Conservation (phyloP, 2,113 vertebrate genomes). For the Pygoscelis antarcticus region DNA sequence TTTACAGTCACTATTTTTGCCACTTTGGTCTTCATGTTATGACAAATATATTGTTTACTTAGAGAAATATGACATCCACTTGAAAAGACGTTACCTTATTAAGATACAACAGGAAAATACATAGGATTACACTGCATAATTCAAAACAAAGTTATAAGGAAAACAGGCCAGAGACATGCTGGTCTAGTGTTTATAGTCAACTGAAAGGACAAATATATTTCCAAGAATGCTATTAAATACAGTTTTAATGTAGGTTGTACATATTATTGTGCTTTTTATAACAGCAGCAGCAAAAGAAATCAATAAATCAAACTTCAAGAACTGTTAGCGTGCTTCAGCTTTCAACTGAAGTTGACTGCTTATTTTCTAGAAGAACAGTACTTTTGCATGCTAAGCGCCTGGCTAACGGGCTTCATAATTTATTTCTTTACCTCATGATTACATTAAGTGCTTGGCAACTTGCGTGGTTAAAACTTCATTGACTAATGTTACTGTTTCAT, state of each 20-base stretch:
- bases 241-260: background rate
- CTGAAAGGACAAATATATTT: background rate
- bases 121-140: background rate
- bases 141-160: background rate
- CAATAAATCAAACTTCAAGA: background rate
- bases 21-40: background rate
- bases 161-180: background rate
- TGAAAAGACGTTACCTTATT: background rate
- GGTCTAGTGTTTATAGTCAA: background rate
- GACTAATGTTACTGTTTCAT: background rate
- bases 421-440: slow-evolving; percentile 5
- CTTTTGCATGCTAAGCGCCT: background rate
- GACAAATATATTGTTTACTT: background rate
- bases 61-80: background rate
- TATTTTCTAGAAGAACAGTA: background rate
- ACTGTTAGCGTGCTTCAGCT: background rate
- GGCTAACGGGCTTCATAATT: background rate
- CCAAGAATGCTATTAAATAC: background rate
- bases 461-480: background rate
- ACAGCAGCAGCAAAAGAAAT: background rate
- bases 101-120: background rate
- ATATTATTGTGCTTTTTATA: background rate
- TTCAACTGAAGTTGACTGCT: background rate
- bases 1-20: background rate
- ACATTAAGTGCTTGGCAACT: background rate